Percentiles rank a stretch among this genome's conserved stretches.
Conservation (phyloP, 2,888 invertebrate species). For the Aphodius sticticus region DNA sequence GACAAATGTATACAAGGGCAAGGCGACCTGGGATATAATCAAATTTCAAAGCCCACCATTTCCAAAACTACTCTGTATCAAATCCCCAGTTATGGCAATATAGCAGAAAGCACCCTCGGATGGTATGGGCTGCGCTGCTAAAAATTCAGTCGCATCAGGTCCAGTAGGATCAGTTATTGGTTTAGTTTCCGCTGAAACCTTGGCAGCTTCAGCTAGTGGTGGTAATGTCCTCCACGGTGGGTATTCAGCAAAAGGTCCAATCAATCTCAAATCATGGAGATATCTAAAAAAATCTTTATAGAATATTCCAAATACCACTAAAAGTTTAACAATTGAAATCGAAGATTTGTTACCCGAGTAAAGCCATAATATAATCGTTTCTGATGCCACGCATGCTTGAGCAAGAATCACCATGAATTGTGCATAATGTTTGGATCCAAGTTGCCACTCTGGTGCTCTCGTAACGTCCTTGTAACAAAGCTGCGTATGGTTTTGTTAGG, state of each 20-base stretch:
- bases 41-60: not conserved
- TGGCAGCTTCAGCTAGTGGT: conserved; percentile 58
- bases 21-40: no score
- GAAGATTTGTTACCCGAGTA: conserved; percentile 56
- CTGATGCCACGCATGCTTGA: conserved; percentile 63
- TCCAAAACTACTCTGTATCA: conserved; percentile 48
- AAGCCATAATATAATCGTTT: conserved; percentile 65
- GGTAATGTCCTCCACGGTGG: conserved; percentile 59
- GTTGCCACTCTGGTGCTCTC: conserved; percentile 60
- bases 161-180: conserved; percentile 62
- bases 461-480: conserved; percentile 56
- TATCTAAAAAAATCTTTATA: conserved; percentile 49
- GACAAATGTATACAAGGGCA: no score
- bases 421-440: conserved; percentile 64
- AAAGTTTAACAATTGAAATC: not conserved
- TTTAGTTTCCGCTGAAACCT: conserved; percentile 55
- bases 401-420: conserved; percentile 59
- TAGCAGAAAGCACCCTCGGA: conserved; percentile 66
- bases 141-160: conserved; percentile 61
- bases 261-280: conserved; percentile 59
- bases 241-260: conserved; percentile 62
- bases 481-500: conserved; percentile 61
- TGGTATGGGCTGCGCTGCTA: conserved; percentile 60
- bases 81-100: conserved; percentile 63
- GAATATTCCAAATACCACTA: no score